Conservation (phyloP, 2,797 vertebrate genomes). For the Threskiornis aethiopicus region DNA sequence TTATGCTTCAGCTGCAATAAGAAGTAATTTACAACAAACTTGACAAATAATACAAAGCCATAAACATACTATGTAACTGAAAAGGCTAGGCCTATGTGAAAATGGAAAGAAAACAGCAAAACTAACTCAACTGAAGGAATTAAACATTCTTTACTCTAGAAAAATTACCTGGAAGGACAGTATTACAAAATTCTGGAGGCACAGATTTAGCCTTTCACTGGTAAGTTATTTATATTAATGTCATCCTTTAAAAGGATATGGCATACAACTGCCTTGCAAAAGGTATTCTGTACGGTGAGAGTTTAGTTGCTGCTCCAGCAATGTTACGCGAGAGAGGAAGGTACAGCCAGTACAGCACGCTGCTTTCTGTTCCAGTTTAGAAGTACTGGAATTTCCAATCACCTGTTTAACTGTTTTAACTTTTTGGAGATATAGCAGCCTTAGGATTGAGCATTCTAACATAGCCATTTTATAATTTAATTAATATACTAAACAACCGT, state of each 20-base stretch:
- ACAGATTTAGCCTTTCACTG: not conserved
- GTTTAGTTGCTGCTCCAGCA: not conserved
- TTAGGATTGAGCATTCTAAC: not conserved
- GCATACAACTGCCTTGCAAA: not conserved
- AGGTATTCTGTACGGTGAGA: not conserved
- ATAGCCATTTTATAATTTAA: not conserved
- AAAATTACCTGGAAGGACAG: not conserved
- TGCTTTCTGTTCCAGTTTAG: not conserved
- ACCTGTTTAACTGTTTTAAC: not conserved
- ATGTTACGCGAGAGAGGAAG: not conserved
- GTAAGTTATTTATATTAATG: not conserved
- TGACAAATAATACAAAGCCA: not conserved
- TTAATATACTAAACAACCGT: not conserved
- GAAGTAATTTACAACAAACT: not conserved
- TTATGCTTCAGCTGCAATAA: not conserved
- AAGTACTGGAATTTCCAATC: not conserved
- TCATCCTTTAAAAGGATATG: not conserved
- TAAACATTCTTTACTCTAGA: not conserved
- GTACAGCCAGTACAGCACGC: not conserved
- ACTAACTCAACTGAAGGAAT: not conserved
- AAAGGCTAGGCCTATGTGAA: not conserved
- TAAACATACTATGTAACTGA: not conserved
- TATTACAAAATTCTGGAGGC: not conserved
- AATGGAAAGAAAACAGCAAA: not conserved
- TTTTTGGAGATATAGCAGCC: not conserved